Evolutionary conservation across 2,797 vertebrate species (phyloP).

Genomic region (Sphenodon punctatus): DNA sequence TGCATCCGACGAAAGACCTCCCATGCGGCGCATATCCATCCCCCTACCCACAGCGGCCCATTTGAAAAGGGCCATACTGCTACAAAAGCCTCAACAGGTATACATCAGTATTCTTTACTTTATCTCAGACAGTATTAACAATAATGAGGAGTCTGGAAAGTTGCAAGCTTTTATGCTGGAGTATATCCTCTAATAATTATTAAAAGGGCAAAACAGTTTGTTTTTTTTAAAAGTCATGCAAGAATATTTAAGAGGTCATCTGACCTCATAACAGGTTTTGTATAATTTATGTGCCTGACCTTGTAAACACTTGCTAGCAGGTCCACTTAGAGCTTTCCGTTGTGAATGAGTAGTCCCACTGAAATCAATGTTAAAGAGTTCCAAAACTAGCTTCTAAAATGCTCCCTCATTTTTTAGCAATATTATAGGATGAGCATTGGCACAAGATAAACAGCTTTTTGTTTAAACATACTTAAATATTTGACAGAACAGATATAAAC

Average conservation of each 20-base stretch:
- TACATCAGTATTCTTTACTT: background rate
- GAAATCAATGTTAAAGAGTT: background rate
- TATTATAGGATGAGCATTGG: rapidly evolving
- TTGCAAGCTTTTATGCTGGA: background rate
- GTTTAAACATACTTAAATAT: rapidly evolving
- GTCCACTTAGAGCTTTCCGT: background rate
- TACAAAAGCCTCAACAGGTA: conserved; percentile 18
- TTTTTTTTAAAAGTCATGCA: background rate
- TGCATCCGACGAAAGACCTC: no score
- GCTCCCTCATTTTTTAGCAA: background rate
- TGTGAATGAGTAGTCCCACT: background rate
- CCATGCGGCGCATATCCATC: no score
- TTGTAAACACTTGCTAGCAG: background rate
- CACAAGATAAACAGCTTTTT: no score
- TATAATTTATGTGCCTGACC: background rate
- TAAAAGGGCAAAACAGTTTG: no score
- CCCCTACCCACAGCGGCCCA: no score
- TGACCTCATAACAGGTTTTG: background rate
- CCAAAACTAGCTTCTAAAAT: background rate
- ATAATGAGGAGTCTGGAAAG: no score
- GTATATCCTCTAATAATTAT: background rate
- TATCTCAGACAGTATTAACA: no score
- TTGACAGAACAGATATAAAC: background rate
- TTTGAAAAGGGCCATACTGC: no score
- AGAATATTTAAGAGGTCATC: background rate